These are phyloP conservation scores for Galagoides demidoff DNA, from an alignment of 2,797 vertebrate genomes.

Conservation along the genomic window DNA sequence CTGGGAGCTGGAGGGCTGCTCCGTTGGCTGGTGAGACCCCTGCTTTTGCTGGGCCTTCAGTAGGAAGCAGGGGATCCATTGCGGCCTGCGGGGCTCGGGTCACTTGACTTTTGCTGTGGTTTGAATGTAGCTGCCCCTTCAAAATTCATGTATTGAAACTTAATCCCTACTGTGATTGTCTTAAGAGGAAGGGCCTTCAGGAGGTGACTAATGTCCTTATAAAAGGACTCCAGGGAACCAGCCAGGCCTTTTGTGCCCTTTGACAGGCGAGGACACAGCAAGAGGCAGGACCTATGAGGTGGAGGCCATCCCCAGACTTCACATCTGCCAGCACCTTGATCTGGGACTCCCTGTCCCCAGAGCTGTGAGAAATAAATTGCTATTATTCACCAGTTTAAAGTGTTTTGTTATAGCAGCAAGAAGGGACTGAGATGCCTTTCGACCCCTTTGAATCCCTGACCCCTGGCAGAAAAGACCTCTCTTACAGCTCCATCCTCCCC, in stretches of 20 bases:
- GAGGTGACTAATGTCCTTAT: not conserved
- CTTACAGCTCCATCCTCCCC: no score
- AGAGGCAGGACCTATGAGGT: not conserved
- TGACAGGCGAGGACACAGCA: not conserved
- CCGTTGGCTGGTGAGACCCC: not conserved
- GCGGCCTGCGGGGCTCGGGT: accelerated
- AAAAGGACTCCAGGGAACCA: not conserved
- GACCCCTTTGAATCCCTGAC: not conserved
- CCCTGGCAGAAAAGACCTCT: no score
- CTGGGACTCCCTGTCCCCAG: not conserved
- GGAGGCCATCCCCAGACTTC: not conserved
- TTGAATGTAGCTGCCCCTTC: not conserved
- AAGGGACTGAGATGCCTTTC: not conserved
- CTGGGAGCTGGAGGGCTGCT: no score
- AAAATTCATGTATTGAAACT: not conserved
- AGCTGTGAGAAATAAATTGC: not conserved
- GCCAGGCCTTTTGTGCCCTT: not conserved
- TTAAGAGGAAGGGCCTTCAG: not conserved
- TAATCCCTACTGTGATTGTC: not conserved
- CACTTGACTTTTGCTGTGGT: not conserved
- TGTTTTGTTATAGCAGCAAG: not conserved
- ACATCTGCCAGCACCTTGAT: not conserved
- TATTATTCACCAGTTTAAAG: not conserved
- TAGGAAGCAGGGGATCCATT: not conserved
- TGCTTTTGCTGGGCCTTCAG: not conserved